Percentiles rank a stretch among this genome's conserved stretches.
Conservation (phyloP, 64 coral and sea anemone genomes). For the Anthopleura sola region DNA sequence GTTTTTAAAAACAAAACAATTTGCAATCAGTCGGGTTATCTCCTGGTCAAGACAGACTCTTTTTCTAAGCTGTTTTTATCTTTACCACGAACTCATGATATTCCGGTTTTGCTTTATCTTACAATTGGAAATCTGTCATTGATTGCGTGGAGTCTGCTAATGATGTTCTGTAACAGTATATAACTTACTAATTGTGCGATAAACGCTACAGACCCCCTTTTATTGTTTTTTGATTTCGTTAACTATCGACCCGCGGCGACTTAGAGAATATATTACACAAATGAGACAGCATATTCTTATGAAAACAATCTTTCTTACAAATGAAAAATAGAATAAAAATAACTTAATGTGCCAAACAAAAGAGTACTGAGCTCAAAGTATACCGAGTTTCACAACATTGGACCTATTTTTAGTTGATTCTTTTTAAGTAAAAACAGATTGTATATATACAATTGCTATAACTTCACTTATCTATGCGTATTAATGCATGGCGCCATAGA, state of each 20-base stretch:
- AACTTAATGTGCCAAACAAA: too few relatives aligned
- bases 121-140: background rate
- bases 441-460: background rate
- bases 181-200: background rate
- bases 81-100: background rate
- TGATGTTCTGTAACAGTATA: background rate
- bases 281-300: too few relatives aligned
- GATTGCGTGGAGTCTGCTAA: background rate
- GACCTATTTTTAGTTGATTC: background rate
- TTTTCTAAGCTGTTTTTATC: background rate
- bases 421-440: background rate
- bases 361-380: too few relatives aligned
- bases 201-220: background rate
- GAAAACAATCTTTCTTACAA: background rate
- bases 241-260: background rate
- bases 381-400: too few relatives aligned
- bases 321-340: too few relatives aligned
- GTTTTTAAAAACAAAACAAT: background rate
- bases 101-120: background rate
- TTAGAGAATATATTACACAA: background rate
- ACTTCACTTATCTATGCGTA: background rate
- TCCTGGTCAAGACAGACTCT: background rate
- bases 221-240: background rate
- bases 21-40: background rate
- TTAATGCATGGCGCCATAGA: background rate